Percentiles rank a stretch among this genome's conserved stretches.
Conservation (phyloP, 2,113 vertebrate genomes). For the Plestiodon gilberti region DNA sequence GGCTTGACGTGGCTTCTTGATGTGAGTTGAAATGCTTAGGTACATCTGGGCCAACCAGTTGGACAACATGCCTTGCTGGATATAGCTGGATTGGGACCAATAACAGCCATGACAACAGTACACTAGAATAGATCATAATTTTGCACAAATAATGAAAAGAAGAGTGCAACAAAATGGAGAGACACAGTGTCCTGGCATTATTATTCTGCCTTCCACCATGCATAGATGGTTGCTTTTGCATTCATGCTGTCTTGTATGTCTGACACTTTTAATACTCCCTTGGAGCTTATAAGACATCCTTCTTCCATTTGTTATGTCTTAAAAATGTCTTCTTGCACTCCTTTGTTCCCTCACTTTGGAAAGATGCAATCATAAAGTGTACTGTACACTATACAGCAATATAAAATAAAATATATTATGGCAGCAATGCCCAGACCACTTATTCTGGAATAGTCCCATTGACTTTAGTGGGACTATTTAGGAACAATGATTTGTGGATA, state of each 20-base stretch:
- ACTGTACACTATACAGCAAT: slow-evolving; percentile 40
- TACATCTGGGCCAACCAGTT: neutral
- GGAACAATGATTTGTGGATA: neutral
- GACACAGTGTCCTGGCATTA: neutral
- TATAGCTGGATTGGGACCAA: neutral
- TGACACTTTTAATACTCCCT: slow-evolving; percentile 24
- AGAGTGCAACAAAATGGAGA: neutral
- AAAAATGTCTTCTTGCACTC: slow-evolving; percentile 12
- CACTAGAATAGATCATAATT: accelerated
- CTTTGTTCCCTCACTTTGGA: slow-evolving; percentile 31
- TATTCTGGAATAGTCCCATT: slow-evolving; percentile 2
- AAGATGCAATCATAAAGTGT: slow-evolving; percentile 49
- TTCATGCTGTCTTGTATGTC: slow-evolving; percentile 18
- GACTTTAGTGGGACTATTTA: neutral
- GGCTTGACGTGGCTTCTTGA: neutral
- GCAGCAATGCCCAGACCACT: neutral
- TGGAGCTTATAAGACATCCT: slow-evolving; percentile 15
- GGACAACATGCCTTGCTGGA: too few species aligned
- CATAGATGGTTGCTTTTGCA: neutral
- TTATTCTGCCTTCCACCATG: neutral
- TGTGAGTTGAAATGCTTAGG: neutral
- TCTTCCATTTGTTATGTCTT: neutral
- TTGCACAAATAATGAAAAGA: neutral
- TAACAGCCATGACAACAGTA: neutral
- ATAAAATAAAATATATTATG: slow-evolving; percentile 36